Evolutionary conservation across 2,797 vertebrate genomes (phyloP).

Genomic region (Dryobates pubescens): DNA sequence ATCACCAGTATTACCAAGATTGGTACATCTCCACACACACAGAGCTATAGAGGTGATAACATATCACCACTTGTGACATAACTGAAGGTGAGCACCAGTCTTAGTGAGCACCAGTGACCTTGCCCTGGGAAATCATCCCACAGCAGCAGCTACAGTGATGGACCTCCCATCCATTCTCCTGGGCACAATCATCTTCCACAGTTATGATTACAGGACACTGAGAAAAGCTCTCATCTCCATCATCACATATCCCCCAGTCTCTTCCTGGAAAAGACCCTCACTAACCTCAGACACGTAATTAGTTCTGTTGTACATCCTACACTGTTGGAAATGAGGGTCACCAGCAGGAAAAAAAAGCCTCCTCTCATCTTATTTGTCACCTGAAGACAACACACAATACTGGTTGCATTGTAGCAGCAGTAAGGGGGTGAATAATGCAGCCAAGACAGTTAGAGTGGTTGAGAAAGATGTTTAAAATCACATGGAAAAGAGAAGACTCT

Average conservation of each 20-base stretch:
- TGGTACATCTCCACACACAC: neutral
- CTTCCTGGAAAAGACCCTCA: neutral
- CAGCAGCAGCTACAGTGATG: neutral
- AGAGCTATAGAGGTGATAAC: neutral
- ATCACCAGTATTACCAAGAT: neutral
- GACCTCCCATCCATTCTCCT: neutral
- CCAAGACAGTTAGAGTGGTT: neutral
- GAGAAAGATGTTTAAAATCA: constrained; percentile 7
- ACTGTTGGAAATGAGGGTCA: neutral
- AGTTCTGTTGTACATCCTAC: neutral
- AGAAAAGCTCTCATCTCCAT: neutral
- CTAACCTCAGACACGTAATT: neutral
- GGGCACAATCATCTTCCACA: neutral
- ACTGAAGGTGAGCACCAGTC: neutral
- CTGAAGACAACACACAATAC: neutral
- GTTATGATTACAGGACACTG: neutral
- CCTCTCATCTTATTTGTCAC: neutral
- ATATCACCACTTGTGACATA: neutral
- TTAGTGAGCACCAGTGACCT: neutral
- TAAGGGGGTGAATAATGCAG: neutral
- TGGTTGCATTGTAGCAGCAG: neutral
- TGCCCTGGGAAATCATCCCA: neutral
- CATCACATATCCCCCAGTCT: neutral
- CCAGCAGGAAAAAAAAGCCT: neutral
- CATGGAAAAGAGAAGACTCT: neutral